Evolutionary conservation across 1,140 invertebrate genomes (phyloP), one percentile per base, ranked within the genome.

Genomic region (Drosophila seguyi): DNA sequence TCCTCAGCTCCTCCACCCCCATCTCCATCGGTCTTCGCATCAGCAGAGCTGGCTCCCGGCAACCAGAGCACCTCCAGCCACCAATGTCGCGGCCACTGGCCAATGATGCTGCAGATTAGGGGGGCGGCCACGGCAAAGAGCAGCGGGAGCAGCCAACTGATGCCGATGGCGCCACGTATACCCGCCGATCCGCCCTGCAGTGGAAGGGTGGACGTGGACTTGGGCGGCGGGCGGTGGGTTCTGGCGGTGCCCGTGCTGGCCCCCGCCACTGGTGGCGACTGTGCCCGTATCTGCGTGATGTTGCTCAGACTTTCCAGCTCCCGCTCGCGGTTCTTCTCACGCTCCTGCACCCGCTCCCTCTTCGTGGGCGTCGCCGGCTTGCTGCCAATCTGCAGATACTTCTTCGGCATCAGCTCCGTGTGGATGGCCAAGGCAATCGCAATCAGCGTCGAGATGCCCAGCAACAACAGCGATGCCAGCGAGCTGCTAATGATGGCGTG

Each of bases 81-180:
- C 92, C 92, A 93, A 55, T 92, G 80, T 6, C 75, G 75, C 56
- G 92, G 92, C 90, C 92, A 92, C 57, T 92, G 82, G 71, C 90
- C 92, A 60, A 92, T 92, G 58, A 93, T 93, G 71, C 86, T 93
- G 77, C 91, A 92, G 74, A 93, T 92, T 45, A 93, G 83, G 39
- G 92, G 92, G 47, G 86, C 79, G 34, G 91, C 79, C 41, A 93
- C 86, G 8, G 92, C 92, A 52, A 91, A 93, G 18, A 93, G 80
- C 7, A 93, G 68, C 27, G 92, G 92, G 59, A 93, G 61, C 38
- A 93, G 55, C 92, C 92, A 93, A 53, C 92, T 93, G 34, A 93
- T 91, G 39, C 92, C 92, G 42, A 93, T 93, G 44, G 91, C 92
- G 36, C 90, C 92, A 10, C 92, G 85, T 36, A 92, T 83, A 38